These are phyloP conservation scores for Zoanthus sociatus DNA, from an alignment of 92 coral and sea anemone species.

Conservation along the genomic window DNA sequence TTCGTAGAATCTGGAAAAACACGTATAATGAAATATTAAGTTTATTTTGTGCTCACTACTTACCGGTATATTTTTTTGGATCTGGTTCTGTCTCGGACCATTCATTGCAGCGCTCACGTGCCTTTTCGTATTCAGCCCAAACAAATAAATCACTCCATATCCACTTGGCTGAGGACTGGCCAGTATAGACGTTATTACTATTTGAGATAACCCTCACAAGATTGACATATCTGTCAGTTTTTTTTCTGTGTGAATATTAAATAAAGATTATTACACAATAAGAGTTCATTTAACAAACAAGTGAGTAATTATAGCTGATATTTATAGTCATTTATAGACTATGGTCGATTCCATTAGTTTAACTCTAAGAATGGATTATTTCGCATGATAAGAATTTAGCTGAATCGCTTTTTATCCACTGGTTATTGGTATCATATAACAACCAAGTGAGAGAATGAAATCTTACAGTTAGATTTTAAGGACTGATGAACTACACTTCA, in stretches of 20 bases:
- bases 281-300: not conserved
- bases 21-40: not conserved
- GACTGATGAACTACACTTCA: too few species aligned
- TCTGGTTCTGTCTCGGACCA: constrained; percentile 32
- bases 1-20: too few species aligned
- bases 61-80: constrained; percentile 12
- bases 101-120: constrained; percentile 29
- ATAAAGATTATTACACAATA: not conserved
- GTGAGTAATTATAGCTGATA: too few species aligned
- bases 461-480: too few species aligned
- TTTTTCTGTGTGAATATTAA: not conserved
- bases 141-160: constrained; percentile 44
- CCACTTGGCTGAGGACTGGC: constrained; percentile 37
- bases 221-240: constrained; percentile 17
- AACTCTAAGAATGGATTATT: too few species aligned
- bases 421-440: too few species aligned
- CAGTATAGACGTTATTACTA: constrained; percentile 21
- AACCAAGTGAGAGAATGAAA: too few species aligned
- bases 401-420: too few species aligned
- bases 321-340: too few species aligned
- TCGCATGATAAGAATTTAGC: too few species aligned
- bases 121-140: constrained; percentile 22
- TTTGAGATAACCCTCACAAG: constrained; percentile 41
- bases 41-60: not conserved
- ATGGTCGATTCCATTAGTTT: too few species aligned